phyloP scores from a whole-genome alignment of 2,113 vertebrate species.

The Eolophus roseicapilla region DNA sequence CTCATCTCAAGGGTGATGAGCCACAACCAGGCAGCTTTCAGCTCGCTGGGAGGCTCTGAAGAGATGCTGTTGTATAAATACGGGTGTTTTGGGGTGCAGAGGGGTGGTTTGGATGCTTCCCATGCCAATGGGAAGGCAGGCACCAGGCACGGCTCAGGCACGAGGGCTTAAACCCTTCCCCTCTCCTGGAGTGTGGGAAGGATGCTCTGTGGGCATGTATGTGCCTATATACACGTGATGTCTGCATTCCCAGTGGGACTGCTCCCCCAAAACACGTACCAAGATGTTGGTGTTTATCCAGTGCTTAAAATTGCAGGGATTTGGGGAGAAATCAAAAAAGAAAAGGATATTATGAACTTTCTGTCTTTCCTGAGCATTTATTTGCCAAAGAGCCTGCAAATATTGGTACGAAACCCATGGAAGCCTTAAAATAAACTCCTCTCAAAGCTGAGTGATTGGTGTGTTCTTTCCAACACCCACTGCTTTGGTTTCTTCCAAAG shows the following conservation, averaged over 20 bases:
- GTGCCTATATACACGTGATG: fast-evolving
- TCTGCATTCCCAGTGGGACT: fast-evolving
- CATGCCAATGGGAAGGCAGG: background rate
- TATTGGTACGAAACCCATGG: background rate
- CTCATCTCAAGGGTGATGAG: background rate
- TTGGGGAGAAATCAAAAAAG: background rate
- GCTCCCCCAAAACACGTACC: background rate
- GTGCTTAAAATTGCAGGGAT: background rate
- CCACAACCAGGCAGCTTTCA: background rate
- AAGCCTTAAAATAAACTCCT: background rate
- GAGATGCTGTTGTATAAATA: background rate
- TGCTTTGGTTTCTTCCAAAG: background rate
- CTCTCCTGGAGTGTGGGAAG: background rate
- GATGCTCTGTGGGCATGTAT: background rate
- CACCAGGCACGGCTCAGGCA: background rate
- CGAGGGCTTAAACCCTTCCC: background rate
- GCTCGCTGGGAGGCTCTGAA: no score
- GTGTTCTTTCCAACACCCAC: background rate
- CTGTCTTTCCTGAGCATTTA: background rate
- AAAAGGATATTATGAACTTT: background rate
- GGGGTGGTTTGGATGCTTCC: background rate
- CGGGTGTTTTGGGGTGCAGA: background rate
- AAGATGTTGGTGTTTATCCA: background rate
- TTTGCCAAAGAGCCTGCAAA: constrained; percentile 23
- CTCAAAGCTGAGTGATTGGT: background rate